These are phyloP conservation scores for Muraenolepis orangiensis DNA, from an alignment of 2,797 vertebrate species.

Conservation along the genomic window DNA sequence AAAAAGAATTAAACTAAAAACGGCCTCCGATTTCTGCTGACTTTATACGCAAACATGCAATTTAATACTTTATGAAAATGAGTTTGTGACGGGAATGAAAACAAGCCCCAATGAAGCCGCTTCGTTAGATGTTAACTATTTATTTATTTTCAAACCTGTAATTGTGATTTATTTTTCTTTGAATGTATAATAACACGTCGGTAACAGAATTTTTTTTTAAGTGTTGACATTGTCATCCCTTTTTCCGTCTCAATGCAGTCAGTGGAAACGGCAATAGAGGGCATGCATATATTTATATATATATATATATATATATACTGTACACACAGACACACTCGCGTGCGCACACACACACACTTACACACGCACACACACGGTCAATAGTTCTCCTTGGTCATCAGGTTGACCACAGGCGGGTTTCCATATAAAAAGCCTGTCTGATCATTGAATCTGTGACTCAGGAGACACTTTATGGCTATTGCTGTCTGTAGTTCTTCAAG, in stretches of 20 bases:
- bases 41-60: conserved; percentile 39
- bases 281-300: conserved; percentile 38
- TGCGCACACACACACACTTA: too few relatives aligned
- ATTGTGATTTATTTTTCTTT: conserved; percentile 30
- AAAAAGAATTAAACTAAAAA: not conserved
- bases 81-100: conserved; percentile 27
- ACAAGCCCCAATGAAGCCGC: conserved; percentile 3
- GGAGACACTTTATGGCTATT: conserved; percentile 50
- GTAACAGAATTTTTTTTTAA: too few relatives aligned
- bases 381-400: conserved; percentile 48
- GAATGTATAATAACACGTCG: conserved; percentile 39
- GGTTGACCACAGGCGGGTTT: conserved; percentile 63
- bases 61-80: conserved; percentile 34
- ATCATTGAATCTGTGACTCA: conserved; percentile 52
- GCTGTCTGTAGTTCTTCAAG: conserved; percentile 42
- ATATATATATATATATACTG: not conserved
- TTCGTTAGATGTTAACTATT: conserved; percentile 11
- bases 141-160: conserved; percentile 38
- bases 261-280: conserved; percentile 50
- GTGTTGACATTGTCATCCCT: conserved; percentile 51
- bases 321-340: too few relatives aligned
- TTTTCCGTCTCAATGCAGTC: conserved; percentile 46
- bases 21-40: conserved; percentile 4
- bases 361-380: conserved; percentile 26
- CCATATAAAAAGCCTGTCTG: conserved; percentile 57